A percentile compares a stretch with the other conserved stretches of the same genome.
These are phyloP conservation scores for Triplophysa siluroides DNA, from an alignment of 2,113 vertebrate genomes.

Conservation along the genomic window DNA sequence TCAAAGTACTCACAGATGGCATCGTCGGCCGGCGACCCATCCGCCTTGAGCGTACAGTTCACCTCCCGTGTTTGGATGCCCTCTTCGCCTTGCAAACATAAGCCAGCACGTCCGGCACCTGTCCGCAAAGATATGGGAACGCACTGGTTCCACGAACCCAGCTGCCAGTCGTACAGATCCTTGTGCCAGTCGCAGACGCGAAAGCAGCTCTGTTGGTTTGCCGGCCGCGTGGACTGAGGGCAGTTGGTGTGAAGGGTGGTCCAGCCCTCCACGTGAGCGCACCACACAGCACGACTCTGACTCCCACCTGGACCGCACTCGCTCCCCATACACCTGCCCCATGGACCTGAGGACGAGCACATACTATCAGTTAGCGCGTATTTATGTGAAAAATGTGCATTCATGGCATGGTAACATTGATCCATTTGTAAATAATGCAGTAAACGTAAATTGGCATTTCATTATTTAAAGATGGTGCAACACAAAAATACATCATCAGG, in stretches of 20 bases:
- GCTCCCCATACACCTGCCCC: constrained; percentile 97
- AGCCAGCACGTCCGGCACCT: constrained; percentile 65
- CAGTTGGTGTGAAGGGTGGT: constrained; percentile 94
- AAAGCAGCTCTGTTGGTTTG: constrained; percentile 94
- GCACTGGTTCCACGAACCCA: constrained; percentile 87
- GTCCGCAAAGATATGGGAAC: constrained; percentile 78
- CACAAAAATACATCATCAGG: too few species aligned
- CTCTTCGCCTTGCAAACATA: constrained; percentile 85
- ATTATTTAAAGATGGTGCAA: too few species aligned
- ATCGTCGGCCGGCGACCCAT: constrained; percentile 80
- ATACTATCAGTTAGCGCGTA: constrained; percentile 26
- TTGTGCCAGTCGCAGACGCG: constrained; percentile 96
- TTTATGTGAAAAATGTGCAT: neutral
- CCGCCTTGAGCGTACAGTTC: constrained; percentile 82
- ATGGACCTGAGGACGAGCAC: constrained; percentile 81
- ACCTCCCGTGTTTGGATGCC: constrained; percentile 92
- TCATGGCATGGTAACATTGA: neutral
- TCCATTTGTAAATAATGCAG: neutral
- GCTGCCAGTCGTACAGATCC: constrained; percentile 90
- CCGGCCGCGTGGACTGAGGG: constrained; percentile 80
- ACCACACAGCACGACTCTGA: constrained; percentile 95
- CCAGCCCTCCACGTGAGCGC: constrained; percentile 94
- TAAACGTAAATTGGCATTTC: too few species aligned
- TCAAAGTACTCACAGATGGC: constrained; percentile 97
- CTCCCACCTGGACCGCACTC: constrained; percentile 93